Conservation (phyloP, 2,113 vertebrate genomes). For the Odocoileus virginianus region DNA sequence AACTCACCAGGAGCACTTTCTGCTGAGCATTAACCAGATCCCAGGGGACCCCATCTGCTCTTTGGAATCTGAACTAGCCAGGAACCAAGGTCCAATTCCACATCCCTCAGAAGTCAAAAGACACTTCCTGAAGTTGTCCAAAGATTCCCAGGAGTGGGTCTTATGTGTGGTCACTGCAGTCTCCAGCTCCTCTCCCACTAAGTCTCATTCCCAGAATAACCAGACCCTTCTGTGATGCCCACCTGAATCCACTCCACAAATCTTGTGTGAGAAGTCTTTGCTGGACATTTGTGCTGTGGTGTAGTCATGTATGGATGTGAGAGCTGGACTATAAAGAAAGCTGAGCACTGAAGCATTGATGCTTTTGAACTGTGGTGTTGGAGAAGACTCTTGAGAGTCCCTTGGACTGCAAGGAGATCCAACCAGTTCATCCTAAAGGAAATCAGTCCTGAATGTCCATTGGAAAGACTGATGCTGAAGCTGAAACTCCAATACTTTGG, state of each 20-base stretch:
- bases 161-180: background rate
- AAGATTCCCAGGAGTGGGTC: background rate
- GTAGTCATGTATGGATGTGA: background rate
- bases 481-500: background rate
- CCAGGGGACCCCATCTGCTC: background rate
- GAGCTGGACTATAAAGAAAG: background rate
- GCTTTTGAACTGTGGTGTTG: background rate
- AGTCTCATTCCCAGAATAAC: background rate
- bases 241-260: background rate
- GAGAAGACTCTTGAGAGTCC: background rate
- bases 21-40: background rate
- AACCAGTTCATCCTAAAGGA: background rate
- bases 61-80: background rate
- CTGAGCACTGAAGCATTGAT: background rate
- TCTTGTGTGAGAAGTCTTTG: background rate
- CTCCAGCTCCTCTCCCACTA: background rate
- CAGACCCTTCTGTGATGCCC: background rate
- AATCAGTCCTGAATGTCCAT: background rate
- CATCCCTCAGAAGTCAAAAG: background rate
- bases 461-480: background rate
- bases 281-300: background rate
- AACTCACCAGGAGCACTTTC: background rate
- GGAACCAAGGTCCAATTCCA: background rate
- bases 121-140: background rate
- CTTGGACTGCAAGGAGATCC: background rate